phyloP scores from a whole-genome alignment of 1,140 invertebrate genomes.

The Phymastichus coffea region DNA sequence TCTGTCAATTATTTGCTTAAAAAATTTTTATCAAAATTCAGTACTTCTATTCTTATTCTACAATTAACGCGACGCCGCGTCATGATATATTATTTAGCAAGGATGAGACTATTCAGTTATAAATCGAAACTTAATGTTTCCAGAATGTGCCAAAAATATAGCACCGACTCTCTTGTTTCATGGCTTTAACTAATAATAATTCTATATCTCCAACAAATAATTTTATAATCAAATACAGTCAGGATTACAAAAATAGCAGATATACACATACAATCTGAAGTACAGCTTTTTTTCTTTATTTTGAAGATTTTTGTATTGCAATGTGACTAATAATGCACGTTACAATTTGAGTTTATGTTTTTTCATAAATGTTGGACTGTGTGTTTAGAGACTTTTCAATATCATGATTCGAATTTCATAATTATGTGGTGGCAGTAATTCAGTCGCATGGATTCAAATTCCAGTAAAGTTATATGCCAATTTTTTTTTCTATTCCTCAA shows the following conservation, averaged over 20 bases:
- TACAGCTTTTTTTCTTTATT: not conserved
- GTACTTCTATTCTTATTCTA: too few relatives aligned
- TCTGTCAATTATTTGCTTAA: constrained; percentile 31
- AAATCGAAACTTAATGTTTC: too few relatives aligned
- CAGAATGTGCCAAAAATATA: constrained; percentile 38
- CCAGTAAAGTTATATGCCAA: too few relatives aligned
- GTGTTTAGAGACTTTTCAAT: too few relatives aligned
- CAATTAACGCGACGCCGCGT: too few relatives aligned
- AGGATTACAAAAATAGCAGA: too few relatives aligned
- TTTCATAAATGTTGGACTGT: too few relatives aligned
- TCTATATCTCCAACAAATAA: too few relatives aligned
- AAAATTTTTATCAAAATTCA: constrained; percentile 15
- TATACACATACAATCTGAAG: not conserved
- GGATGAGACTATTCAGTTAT: too few relatives aligned
- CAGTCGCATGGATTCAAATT: constrained; percentile 48
- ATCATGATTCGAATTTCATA: constrained; percentile 32
- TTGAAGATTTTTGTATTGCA: not conserved
- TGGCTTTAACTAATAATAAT: constrained; percentile 46
- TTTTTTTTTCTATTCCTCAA: too few relatives aligned
- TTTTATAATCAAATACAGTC: too few relatives aligned
- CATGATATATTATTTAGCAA: too few relatives aligned
- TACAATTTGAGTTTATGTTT: constrained; percentile 29
- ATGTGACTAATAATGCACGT: constrained; percentile 15
- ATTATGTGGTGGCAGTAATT: constrained; percentile 24
- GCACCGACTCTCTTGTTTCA: constrained; percentile 44